Base-by-base conservation (phyloP, 53 echinoderm and acorn worm genomes). In the Pentamera pediparva region DNA sequence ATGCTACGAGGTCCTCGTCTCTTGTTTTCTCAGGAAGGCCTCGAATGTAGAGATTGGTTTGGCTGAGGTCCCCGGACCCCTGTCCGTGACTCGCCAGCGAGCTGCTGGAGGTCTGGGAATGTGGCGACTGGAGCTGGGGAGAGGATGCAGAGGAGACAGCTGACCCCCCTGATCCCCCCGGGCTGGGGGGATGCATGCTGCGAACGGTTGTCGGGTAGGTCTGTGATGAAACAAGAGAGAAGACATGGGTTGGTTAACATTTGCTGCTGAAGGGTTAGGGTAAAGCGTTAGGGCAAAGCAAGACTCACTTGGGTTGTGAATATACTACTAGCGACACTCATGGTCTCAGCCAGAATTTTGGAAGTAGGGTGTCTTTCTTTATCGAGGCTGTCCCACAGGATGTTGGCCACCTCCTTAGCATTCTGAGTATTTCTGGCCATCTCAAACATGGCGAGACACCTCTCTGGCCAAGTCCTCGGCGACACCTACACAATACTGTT, bases 11-110 rank as follows among this genome's bases (percentile, higher is more conserved):
- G 76, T 95, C 85, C 35, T 85, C 85, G 77, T 95, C 96, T 82
- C 85, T 95, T 28, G 91, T 95, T 79, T 79, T 88, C 74, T 88
- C 79, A 36, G 90, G 88, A 87, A 95, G 87, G 87, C 96, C 89
- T 71, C 90, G 61, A 28, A 91, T 95, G 79, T 91, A 95, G 59
- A 94, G 90, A 63, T 91, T 95, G 56, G 96, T 95, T 80, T 95
- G 87, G 55, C 96, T 95, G 40, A 95, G 88, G 70, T 95, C 96
- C 39, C 83, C 81, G 41, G 82, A 75, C 13, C 81, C 74, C 61
- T 87, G 87, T 39, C 75, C 77, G 51, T 82, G 76, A 32, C 80
- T 72, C 22, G 38, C 37, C 27, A 48, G 30, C 8, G 70, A 29
- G 67, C 87, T 87, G 78, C 78, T 79, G 13, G 92, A 87, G 18